A percentile compares a stretch with the other conserved stretches of the same genome.
Conservation (phyloP, 2,797 vertebrate species). For the Telmatherina bonti region DNA sequence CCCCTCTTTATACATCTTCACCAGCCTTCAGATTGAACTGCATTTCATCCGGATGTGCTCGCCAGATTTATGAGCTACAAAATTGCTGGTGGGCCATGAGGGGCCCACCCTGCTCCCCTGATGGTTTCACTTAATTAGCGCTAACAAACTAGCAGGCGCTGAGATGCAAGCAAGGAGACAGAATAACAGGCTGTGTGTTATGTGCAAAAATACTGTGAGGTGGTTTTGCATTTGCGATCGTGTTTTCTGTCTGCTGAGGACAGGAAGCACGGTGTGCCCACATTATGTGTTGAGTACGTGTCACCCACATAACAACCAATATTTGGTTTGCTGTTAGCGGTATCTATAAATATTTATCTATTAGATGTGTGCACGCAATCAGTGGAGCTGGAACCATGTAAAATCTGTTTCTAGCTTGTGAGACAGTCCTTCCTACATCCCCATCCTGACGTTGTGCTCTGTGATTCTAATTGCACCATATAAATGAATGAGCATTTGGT, state of each 20-base stretch:
- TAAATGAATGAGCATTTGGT: conserved; percentile 69
- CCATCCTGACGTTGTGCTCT: conserved; percentile 33
- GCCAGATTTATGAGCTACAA: conserved; percentile 51
- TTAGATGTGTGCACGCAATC: background rate
- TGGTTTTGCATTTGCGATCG: background rate
- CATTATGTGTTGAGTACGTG: conserved; percentile 11
- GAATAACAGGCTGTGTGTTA: background rate
- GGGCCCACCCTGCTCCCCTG: conserved; percentile 23
- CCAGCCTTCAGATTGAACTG: conserved; percentile 25
- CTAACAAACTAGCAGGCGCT: conserved; percentile 37
- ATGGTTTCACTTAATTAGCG: conserved; percentile 61
- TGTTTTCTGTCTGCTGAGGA: background rate
- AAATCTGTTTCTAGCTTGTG: conserved; percentile 23
- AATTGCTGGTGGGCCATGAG: conserved; percentile 32
- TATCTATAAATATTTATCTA: background rate
- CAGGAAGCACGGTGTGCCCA: background rate
- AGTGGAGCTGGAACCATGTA: background rate
- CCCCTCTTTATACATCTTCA: conserved; percentile 23
- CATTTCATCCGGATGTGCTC: conserved; percentile 9
- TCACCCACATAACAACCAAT: conserved; percentile 36
- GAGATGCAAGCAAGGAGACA: conserved; percentile 11
- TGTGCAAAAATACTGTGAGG: background rate
- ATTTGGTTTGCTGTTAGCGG: conserved; percentile 20
- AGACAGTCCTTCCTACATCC: conserved; percentile 27
- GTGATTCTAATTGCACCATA: conserved; percentile 64